phyloP scores from a whole-genome alignment of 2,113 vertebrate genomes.

The Scortum barcoo region DNA sequence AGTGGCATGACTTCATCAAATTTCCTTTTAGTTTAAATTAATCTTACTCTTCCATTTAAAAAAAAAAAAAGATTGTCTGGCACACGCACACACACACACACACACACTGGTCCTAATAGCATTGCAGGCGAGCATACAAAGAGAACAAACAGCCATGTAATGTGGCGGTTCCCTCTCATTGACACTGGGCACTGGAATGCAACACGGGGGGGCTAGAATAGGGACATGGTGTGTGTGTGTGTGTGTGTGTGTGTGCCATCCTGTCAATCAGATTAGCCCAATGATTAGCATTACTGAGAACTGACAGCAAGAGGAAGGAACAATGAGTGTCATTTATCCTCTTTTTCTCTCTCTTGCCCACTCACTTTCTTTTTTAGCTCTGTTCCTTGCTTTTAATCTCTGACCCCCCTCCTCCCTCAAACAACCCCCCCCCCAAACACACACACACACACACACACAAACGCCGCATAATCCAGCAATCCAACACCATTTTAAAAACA shows the following conservation, averaged over 20 bases:
- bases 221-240: slow-evolving; percentile 33
- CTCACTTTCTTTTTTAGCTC: slow-evolving; percentile 66
- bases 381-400: slow-evolving; percentile 73
- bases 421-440: neutral
- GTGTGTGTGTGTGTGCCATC: slow-evolving; percentile 58
- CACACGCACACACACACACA: slow-evolving; percentile 40
- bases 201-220: slow-evolving; percentile 26
- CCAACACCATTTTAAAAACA: slow-evolving; percentile 13
- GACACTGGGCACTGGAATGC: slow-evolving; percentile 81
- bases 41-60: neutral
- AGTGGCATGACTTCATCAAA: neutral
- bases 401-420: slow-evolving; percentile 19
- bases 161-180: slow-evolving; percentile 81
- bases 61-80: neutral
- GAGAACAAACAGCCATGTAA: slow-evolving; percentile 88
- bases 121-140: slow-evolving; percentile 78
- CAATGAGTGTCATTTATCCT: slow-evolving; percentile 85
- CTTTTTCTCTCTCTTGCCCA: slow-evolving; percentile 67
- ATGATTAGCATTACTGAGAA: slow-evolving; percentile 87
- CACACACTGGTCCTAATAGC: slow-evolving; percentile 64
- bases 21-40: neutral
- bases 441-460: neutral
- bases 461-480: slow-evolving; percentile 1
- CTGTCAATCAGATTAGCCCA: slow-evolving; percentile 86
- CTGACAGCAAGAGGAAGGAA: slow-evolving; percentile 82